Evolutionary conservation across 1,140 invertebrate species (phyloP).

Genomic region (Euglossa dilemma): DNA sequence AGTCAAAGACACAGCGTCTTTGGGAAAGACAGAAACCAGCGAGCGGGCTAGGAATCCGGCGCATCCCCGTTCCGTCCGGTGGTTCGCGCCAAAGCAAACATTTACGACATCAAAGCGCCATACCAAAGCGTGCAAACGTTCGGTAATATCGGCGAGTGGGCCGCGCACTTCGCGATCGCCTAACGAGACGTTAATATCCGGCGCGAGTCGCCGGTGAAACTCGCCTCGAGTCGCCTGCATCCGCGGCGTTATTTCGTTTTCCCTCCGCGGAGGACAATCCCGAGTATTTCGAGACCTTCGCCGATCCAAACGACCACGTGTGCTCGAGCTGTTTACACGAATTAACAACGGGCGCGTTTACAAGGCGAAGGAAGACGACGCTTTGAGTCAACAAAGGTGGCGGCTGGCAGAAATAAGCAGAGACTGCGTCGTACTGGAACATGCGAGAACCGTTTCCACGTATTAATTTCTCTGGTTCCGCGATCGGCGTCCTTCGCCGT

Average conservation of each 20-base stretch:
- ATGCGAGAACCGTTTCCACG: background rate
- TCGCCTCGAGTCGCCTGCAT: background rate
- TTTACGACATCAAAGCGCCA: constrained; percentile 46
- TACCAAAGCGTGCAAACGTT: constrained; percentile 15
- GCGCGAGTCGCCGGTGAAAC: background rate
- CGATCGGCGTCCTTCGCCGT: background rate
- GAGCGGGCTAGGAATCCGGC: background rate
- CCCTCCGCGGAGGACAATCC: background rate
- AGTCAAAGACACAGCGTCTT: background rate
- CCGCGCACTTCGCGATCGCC: background rate
- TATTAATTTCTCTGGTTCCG: background rate
- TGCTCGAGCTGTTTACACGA: constrained; percentile 16
- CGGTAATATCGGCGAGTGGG: constrained; percentile 20
- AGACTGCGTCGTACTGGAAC: background rate
- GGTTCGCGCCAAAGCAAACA: constrained; percentile 34
- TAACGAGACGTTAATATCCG: constrained; percentile 30
- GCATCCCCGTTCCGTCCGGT: background rate
- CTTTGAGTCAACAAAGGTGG: constrained; percentile 14
- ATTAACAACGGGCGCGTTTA: constrained; percentile 31
- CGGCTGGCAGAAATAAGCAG: constrained; percentile 24
- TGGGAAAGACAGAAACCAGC: background rate
- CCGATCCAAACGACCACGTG: background rate
- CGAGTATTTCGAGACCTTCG: constrained; percentile 7
- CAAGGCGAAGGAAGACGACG: constrained; percentile 13
- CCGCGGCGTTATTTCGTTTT: background rate